Conservation (phyloP, 2,888 invertebrate genomes). For the Iselma pallidipennis region DNA sequence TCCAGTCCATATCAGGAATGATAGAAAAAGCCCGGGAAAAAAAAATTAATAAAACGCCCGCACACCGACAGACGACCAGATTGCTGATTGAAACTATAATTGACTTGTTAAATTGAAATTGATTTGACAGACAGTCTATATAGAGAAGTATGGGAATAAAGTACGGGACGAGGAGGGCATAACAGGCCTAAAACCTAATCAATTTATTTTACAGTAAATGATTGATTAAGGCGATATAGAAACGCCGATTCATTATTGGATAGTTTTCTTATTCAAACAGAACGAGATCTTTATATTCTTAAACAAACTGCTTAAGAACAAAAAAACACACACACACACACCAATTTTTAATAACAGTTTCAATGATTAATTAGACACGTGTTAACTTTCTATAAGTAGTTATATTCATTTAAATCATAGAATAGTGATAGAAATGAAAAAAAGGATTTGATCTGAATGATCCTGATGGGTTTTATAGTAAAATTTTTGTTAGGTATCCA, state of each 20-base stretch:
- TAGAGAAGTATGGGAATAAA: not conserved
- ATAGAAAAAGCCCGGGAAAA: not conserved
- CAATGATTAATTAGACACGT: not conserved
- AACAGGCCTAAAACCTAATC: slow-evolving; percentile 51
- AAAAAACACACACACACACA: too few species aligned
- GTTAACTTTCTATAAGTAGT: not conserved
- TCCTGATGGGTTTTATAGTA: not conserved
- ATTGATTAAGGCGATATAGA: slow-evolving; percentile 54
- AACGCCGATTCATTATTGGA: slow-evolving; percentile 52
- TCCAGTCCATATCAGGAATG: not conserved
- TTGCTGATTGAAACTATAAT: slow-evolving; percentile 51
- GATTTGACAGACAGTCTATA: slow-evolving; percentile 49
- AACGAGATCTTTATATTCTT: not conserved
- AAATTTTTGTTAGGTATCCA: not conserved
- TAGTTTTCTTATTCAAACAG: not conserved
- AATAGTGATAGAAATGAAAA: not conserved
- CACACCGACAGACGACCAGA: not conserved
- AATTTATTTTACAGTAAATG: slow-evolving; percentile 53
- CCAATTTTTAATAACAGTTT: not conserved
- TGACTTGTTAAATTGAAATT: slow-evolving; percentile 57
- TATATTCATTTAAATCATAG: not conserved
- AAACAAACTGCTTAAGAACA: not conserved
- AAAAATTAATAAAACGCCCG: not conserved
- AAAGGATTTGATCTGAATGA: not conserved
- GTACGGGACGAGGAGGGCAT: slow-evolving; percentile 25